Conservation (phyloP, 2,888 invertebrate genomes). For the Neoaliturus tenellus region DNA sequence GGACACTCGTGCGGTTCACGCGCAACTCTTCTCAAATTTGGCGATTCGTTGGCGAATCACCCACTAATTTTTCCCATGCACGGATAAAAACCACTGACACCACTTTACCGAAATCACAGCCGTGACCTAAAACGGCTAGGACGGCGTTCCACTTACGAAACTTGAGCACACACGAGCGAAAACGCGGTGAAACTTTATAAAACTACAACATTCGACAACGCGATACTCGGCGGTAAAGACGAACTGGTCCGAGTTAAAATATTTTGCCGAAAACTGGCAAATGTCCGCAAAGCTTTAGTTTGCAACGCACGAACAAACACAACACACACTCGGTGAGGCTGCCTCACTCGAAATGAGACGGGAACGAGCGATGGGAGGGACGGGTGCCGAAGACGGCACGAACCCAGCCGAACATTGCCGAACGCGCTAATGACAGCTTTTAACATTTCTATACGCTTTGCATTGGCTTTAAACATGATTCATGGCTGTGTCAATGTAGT, state of each 20-base stretch:
- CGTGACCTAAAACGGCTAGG: slow-evolving; percentile 26
- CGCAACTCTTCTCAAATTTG: neutral
- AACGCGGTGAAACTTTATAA: neutral
- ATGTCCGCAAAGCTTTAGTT: slow-evolving; percentile 17
- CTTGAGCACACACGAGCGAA: neutral
- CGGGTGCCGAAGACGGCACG: slow-evolving; percentile 9
- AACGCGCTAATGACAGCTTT: slow-evolving; percentile 2
- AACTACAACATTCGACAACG: neutral
- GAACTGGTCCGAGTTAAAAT: neutral
- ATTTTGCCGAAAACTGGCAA: neutral
- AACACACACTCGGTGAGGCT: neutral
- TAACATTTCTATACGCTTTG: slow-evolving; percentile 26
- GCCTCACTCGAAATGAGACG: slow-evolving; percentile 8
- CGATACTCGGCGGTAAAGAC: neutral
- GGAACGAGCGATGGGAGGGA: neutral
- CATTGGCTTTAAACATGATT: slow-evolving; percentile 10
- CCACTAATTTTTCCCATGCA: neutral
- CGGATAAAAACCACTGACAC: neutral
- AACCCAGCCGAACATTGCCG: neutral
- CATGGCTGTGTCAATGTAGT: neutral
- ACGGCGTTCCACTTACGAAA: slow-evolving; percentile 26
- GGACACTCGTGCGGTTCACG: neutral
- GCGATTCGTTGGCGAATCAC: neutral
- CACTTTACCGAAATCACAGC: slow-evolving; percentile 18
- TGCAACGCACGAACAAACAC: neutral